Conservation (phyloP, 2,888 invertebrate genomes). For the Clanis bilineata region DNA sequence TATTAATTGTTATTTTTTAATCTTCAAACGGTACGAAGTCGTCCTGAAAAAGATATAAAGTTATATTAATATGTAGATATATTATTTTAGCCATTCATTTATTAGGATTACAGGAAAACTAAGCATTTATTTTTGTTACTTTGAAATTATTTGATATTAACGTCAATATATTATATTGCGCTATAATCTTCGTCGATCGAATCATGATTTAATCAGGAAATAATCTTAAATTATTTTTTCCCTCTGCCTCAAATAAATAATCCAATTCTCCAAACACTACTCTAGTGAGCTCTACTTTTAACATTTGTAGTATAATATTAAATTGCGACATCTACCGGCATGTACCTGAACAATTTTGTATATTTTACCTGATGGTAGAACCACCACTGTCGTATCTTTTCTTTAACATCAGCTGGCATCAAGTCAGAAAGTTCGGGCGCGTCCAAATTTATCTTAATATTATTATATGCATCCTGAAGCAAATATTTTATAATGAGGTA, state of each 20-base stretch:
- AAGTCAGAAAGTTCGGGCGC: conserved; percentile 47
- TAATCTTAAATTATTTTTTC: too few species aligned
- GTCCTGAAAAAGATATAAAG: conserved; percentile 34
- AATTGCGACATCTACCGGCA: background rate
- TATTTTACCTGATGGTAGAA: conserved; percentile 49
- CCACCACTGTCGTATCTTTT: conserved; percentile 46
- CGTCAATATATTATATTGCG: too few species aligned
- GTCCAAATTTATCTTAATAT: conserved; percentile 40
- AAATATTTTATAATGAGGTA: too few species aligned
- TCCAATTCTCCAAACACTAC: too few species aligned
- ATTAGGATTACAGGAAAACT: too few species aligned
- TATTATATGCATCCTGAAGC: conserved; percentile 46
- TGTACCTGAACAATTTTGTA: background rate
- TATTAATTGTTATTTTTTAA: background rate
- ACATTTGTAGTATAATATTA: too few species aligned
- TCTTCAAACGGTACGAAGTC: conserved; percentile 39
- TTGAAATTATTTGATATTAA: too few species aligned
- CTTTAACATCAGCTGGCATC: conserved; percentile 31
- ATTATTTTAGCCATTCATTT: background rate
- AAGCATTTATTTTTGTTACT: too few species aligned
- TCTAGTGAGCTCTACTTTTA: too few species aligned
- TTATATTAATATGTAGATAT: background rate
- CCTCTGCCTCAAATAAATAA: too few species aligned
- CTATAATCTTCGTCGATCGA: too few species aligned
- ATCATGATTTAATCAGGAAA: too few species aligned